Evolutionary conservation across 2,888 invertebrate genomes (phyloP), one percentile per base, ranked within the genome.

Genomic region (Drosophila aldrichi): DNA sequence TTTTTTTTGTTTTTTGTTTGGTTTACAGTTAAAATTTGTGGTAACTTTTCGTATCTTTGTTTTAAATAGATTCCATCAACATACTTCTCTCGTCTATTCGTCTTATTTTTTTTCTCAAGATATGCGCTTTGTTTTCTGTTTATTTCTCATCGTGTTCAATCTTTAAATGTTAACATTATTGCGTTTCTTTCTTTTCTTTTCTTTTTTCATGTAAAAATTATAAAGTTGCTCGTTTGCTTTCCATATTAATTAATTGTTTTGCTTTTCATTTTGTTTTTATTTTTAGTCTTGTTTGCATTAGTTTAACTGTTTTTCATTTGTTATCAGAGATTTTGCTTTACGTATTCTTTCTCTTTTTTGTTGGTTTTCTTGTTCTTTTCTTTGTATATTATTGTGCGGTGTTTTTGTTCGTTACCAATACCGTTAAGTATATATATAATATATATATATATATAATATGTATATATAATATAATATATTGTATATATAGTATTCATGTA

Each of bases 311-410:
- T 22, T 40, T 25, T 73, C 20, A 12, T 59, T 44, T 44, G 68
- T 68, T 74, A 56, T 71, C 69, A 72, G 72, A 79, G 68, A 73
- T 70, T 77, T 74, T 51, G 68, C 62, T 65, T 77, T 83, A 81
- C 82, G 82, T 85, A 79, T 84, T 70, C 66, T 57, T 55, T 14
- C 52, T 66, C 52, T 60, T 58, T 57, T 57, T 51, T 43, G 43
- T 43, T 20, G 43, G 34, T 67, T 43, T 60, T 41, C 40, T 61
- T 41, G 67, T 16, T 25, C 54, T 55, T 38, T 73, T 68, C 68
- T 77, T 88, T 90, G 89, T 90, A 90, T 89, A 90, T 90, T 90
- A 90, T 90, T 91, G 91, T 91, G 90, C 91, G 89, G 88, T 90
- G 88, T 90, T 90, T 84, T 84, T 84, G 85, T 84, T 88, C 88